Conservation (phyloP, 2,113 vertebrate genomes). For the Lepus timidus region DNA sequence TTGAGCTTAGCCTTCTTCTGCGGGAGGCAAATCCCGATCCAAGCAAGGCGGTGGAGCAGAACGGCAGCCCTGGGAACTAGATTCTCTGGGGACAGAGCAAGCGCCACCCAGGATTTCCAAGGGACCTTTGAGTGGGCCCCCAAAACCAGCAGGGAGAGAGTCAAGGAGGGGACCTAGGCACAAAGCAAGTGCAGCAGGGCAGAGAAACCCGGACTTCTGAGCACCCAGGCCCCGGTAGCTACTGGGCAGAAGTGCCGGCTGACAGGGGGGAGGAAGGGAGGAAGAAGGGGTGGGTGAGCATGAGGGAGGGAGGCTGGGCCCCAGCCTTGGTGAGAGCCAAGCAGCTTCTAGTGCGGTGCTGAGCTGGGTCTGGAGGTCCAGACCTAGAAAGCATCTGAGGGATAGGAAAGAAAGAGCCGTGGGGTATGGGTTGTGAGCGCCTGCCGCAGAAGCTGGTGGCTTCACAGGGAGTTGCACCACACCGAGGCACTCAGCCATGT, state of each 20-base stretch:
- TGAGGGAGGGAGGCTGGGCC: background rate
- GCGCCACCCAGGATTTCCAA: background rate
- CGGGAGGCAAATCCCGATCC: background rate
- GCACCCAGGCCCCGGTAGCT: background rate
- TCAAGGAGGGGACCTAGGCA: background rate
- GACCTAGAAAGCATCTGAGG: background rate
- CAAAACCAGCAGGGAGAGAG: background rate
- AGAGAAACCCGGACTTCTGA: background rate
- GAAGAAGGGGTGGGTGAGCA: background rate
- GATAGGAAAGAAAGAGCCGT: background rate
- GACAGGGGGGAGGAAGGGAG: no score
- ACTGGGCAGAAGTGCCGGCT: background rate
- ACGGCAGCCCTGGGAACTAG: background rate
- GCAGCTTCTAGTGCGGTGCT: background rate
- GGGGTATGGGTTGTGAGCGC: background rate
- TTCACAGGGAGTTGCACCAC: background rate
- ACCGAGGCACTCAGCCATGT: no score
- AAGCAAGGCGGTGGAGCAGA: background rate
- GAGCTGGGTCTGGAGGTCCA: background rate
- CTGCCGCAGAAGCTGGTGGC: background rate
- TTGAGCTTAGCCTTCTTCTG: background rate
- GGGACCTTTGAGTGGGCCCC: background rate
- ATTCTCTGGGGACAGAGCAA: background rate
- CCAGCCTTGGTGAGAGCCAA: background rate
- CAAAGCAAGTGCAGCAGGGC: background rate